A percentile compares a stretch with the other conserved stretches of the same genome.
Evolutionary conservation across 2,888 invertebrate genomes (phyloP).

Genomic region (Dysmachus trigonus): DNA sequence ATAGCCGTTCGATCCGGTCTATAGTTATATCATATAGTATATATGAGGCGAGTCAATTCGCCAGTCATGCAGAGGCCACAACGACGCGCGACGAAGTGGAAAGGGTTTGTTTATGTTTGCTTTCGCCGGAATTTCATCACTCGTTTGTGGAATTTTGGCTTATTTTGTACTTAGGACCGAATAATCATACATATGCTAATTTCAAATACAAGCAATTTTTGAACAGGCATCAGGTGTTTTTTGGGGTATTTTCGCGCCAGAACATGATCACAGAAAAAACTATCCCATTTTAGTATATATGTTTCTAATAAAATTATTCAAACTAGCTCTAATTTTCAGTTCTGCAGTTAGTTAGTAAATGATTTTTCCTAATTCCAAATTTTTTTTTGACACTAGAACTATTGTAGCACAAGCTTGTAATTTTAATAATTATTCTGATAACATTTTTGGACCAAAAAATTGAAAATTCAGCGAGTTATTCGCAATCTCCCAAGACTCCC

Average conservation of each 20-base stretch:
- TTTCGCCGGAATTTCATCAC: neutral
- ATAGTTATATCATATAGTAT: constrained; percentile 23
- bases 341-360: too few relatives aligned
- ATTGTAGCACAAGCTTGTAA: too few relatives aligned
- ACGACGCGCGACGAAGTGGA: neutral
- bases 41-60: neutral
- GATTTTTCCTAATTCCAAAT: too few relatives aligned
- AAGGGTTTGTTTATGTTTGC: neutral
- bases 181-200: neutral
- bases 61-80: neutral
- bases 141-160: neutral
- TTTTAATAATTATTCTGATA: too few relatives aligned
- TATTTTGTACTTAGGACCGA: neutral
- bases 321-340: too few relatives aligned
- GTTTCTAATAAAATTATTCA: too few relatives aligned
- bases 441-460: too few relatives aligned
- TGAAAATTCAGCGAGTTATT: too few relatives aligned
- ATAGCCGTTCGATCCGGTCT: constrained; percentile 39
- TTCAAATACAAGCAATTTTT: neutral
- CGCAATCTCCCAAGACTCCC: too few relatives aligned
- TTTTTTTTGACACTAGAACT: too few relatives aligned
- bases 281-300: too few relatives aligned
- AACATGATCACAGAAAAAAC: neutral
- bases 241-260: neutral
- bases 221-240: neutral